phyloP scores from a whole-genome alignment of 1,140 invertebrate genomes.

The Drosophila leontia region DNA sequence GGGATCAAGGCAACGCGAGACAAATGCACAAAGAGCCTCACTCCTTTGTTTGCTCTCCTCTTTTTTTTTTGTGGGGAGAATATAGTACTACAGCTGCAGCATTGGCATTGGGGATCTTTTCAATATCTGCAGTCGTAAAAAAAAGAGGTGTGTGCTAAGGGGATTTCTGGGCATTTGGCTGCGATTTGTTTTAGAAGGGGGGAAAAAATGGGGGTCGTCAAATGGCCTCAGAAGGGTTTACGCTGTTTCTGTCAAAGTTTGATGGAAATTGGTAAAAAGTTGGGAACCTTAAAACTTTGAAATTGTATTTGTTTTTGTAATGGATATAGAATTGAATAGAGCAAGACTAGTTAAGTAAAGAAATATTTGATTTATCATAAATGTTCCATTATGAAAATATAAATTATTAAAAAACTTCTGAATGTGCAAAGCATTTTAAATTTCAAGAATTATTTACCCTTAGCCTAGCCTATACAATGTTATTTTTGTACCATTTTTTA shows the following conservation, averaged over 20 bases:
- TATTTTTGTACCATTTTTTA: constrained; percentile 21
- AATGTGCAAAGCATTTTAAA: neutral
- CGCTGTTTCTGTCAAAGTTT: constrained; percentile 17
- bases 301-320: neutral
- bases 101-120: constrained; percentile 34
- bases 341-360: neutral
- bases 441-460: neutral
- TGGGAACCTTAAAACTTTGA: neutral
- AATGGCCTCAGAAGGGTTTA: constrained; percentile 29
- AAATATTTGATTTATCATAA: neutral
- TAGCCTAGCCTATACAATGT: constrained; percentile 9
- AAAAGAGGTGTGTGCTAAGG: constrained; percentile 34
- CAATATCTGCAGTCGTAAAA: constrained; percentile 29
- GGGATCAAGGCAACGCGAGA: constrained; percentile 79
- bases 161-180: constrained; percentile 27
- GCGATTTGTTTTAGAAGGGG: constrained; percentile 12
- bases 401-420: neutral
- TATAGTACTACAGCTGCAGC: constrained; percentile 26
- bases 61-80: constrained; percentile 1
- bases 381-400: neutral
- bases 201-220: constrained; percentile 8
- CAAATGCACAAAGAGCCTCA: constrained; percentile 77
- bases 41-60: constrained; percentile 39
- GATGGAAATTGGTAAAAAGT: constrained; percentile 1
- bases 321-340: neutral